Percentiles rank a stretch among this genome's conserved stretches.
Evolutionary conservation across 2,797 vertebrate species (phyloP).

Genomic region (Diplodus puntazzo): DNA sequence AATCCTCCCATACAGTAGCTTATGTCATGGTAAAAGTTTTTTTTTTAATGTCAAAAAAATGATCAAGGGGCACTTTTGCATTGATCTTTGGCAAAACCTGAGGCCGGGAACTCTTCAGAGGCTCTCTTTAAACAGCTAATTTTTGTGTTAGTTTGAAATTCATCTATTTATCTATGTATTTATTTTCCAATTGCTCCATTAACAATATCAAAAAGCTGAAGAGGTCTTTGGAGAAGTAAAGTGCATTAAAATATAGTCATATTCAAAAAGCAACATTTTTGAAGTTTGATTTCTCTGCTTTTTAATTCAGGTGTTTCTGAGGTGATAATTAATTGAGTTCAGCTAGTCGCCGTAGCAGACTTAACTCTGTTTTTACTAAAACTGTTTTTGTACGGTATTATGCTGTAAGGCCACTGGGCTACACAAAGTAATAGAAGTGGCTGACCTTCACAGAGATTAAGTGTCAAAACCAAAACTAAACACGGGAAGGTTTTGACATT

Average conservation of each 20-base stretch:
- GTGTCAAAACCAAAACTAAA: conserved; percentile 10
- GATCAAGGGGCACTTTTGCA: conserved; percentile 35
- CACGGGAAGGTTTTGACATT: background rate
- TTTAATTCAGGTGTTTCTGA: background rate
- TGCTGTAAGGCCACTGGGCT: conserved; percentile 40
- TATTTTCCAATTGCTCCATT: background rate
- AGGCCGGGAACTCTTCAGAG: conserved; percentile 10
- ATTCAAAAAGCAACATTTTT: background rate
- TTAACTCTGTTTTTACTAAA: background rate
- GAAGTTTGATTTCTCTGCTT: background rate
- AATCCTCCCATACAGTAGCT: conserved; percentile 13
- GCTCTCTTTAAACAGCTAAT: conserved; percentile 4
- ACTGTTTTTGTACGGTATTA: background rate
- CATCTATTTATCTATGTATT: background rate
- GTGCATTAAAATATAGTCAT: conserved; percentile 10
- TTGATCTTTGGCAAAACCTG: conserved; percentile 44
- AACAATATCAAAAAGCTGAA: background rate
- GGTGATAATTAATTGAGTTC: background rate
- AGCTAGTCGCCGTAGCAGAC: conserved; percentile 1
- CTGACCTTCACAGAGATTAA: background rate
- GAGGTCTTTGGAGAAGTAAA: conserved; percentile 14
- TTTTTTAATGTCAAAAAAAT: conserved; percentile 7
- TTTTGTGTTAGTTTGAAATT: background rate
- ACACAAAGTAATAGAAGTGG: conserved; percentile 2
- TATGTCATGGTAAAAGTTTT: conserved; percentile 14